Percentiles rank a stretch among this genome's conserved stretches.
These are phyloP conservation scores for Micromesistius poutassou DNA, from an alignment of 2,797 vertebrate genomes.

Conservation along the genomic window DNA sequence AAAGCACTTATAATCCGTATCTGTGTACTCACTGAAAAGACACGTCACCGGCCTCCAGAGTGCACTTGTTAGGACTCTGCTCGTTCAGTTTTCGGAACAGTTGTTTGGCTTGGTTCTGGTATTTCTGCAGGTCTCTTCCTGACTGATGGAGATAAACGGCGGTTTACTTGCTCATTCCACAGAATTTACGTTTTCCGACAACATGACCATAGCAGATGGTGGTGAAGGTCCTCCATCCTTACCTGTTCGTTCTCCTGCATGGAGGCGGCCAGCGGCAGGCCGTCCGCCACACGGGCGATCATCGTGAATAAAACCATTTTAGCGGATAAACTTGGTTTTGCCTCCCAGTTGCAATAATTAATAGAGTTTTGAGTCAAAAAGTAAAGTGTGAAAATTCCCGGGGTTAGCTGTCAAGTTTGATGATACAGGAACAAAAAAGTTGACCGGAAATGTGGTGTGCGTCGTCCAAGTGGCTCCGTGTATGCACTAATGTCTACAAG, in stretches of 20 bases:
- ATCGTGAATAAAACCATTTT: constrained; percentile 84
- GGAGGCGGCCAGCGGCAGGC: constrained; percentile 85
- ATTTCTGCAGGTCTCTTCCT: constrained; percentile 86
- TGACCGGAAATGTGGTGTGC: constrained; percentile 60
- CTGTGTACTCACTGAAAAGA: constrained; percentile 84
- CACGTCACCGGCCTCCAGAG: constrained; percentile 84
- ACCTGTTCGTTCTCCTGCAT: constrained; percentile 94
- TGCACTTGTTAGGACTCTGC: constrained; percentile 87
- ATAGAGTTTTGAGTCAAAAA: neutral
- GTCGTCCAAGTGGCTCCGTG: constrained; percentile 39
- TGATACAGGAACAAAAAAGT: constrained; percentile 35
- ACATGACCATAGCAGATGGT: neutral
- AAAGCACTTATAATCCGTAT: neutral
- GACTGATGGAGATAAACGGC: constrained; percentile 68
- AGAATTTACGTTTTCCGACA: neutral
- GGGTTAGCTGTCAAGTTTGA: constrained; percentile 36
- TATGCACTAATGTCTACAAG: constrained; percentile 22
- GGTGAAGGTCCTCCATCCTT: constrained; percentile 22
- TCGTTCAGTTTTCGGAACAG: constrained; percentile 87
- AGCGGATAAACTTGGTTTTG: constrained; percentile 1
- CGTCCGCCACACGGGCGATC: constrained; percentile 85
- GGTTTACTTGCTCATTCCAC: neutral
- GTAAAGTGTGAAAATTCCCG: constrained; percentile 17
- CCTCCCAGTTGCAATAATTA: neutral
- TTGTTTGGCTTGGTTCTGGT: constrained; percentile 91